These are phyloP conservation scores for Sebastes hubbsi DNA, from an alignment of 2,797 vertebrate genomes.

Conservation along the genomic window DNA sequence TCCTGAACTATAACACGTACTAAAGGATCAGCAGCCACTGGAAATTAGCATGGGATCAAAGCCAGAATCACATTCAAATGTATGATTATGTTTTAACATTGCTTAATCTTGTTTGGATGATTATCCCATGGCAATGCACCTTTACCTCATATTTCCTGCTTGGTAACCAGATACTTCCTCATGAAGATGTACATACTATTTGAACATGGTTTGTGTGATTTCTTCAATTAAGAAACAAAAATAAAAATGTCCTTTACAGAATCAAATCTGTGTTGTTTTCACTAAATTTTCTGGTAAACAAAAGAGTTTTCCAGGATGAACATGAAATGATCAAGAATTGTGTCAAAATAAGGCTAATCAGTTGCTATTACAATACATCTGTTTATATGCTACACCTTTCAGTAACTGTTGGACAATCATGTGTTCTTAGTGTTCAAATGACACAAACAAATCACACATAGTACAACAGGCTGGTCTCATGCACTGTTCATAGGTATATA, in stretches of 20 bases:
- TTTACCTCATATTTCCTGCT: not conserved
- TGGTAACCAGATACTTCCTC: too few relatives aligned
- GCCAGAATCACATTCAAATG: not conserved
- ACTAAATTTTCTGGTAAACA: fast-evolving
- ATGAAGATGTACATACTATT: not conserved
- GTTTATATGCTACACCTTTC: not conserved
- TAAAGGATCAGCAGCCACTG: not conserved
- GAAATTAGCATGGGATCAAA: not conserved
- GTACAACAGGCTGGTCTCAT: too few relatives aligned
- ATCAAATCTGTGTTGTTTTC: not conserved
- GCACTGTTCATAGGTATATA: too few relatives aligned
- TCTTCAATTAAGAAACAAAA: not conserved
- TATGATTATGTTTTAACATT: not conserved
- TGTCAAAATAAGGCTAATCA: not conserved
- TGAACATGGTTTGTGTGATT: not conserved
- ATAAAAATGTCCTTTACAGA: not conserved
- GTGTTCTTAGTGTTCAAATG: not conserved
- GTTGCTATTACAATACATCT: not conserved
- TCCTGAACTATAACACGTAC: slow-evolving; percentile 8
- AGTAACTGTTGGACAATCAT: not conserved
- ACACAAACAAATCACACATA: not conserved
- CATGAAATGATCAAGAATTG: not conserved
- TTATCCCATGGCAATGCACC: not conserved
- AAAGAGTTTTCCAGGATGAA: not conserved
- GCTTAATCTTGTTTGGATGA: too few relatives aligned